Evolutionary conservation across 2,797 vertebrate species (phyloP).

Genomic region (Botia kubotai): DNA sequence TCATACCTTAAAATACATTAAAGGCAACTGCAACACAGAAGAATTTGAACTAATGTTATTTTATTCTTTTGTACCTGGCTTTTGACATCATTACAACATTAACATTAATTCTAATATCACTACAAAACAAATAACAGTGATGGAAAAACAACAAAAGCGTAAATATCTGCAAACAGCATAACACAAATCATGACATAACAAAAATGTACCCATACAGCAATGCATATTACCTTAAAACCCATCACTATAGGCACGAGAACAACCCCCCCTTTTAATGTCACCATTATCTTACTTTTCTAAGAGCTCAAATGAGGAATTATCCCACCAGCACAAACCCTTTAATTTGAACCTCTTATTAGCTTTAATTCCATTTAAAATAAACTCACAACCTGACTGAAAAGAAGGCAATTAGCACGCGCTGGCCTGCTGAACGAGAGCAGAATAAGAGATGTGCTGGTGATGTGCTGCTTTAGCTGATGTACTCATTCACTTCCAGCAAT

Average conservation of each 20-base stretch:
- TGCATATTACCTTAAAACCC: not conserved
- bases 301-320: constrained; percentile 54
- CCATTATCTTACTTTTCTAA: constrained; percentile 40
- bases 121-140: no score
- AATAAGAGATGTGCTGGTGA: constrained; percentile 82
- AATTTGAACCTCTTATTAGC: constrained; percentile 74
- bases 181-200: no score
- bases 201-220: no score
- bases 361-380: constrained; percentile 82
- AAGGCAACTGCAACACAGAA: no score
- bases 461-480: constrained; percentile 81
- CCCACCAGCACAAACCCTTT: constrained; percentile 60
- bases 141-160: no score
- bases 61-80: no score
- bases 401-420: constrained; percentile 83
- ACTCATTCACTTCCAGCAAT: constrained; percentile 80
- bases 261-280: constrained; percentile 19
- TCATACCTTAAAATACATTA: no score
- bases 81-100: no score
- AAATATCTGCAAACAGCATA: no score
- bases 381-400: constrained; percentile 83
- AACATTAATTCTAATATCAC: no score
- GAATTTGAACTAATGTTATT: no score
- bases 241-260: not conserved
- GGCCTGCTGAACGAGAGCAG: constrained; percentile 82